Conservation (phyloP, 2,113 vertebrate genomes). For the Bujurquina vittata region DNA sequence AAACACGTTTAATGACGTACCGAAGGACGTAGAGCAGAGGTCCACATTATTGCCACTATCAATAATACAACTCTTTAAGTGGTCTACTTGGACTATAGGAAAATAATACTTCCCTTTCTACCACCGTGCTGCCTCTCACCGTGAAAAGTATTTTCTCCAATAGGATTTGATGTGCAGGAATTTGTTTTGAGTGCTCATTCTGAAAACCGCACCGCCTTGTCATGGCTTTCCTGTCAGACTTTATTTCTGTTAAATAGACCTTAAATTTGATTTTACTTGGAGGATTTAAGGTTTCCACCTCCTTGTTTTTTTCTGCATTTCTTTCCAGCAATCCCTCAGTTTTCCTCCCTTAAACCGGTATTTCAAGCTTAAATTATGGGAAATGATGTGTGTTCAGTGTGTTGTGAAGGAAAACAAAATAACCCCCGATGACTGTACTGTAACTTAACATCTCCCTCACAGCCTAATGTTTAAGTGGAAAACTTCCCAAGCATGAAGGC, state of each 20-base stretch:
- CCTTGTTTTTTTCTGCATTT: conserved; percentile 49
- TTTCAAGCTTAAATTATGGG: conserved; percentile 77
- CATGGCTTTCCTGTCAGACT: conserved; percentile 71
- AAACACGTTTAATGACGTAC: conserved; percentile 74
- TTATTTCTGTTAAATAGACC: conserved; percentile 66
- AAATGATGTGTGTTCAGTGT: conserved; percentile 73
- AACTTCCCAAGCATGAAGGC: conserved; percentile 66
- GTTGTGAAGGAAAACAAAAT: conserved; percentile 72
- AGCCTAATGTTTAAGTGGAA: conserved; percentile 71
- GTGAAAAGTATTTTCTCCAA: conserved; percentile 68
- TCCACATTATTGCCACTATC: conserved; percentile 76
- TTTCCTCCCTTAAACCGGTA: conserved; percentile 64
- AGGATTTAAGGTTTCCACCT: conserved; percentile 73
- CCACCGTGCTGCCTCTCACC: conserved; percentile 55
- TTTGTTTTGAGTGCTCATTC: conserved; percentile 59
- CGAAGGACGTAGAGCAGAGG: conserved; percentile 69
- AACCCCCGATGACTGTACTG: conserved; percentile 61
- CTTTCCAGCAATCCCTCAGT: conserved; percentile 67
- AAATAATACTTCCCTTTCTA: conserved; percentile 78
- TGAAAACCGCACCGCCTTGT: conserved; percentile 66
- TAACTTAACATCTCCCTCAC: conserved; percentile 67
- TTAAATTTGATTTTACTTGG: conserved; percentile 72
- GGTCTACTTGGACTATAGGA: conserved; percentile 73
- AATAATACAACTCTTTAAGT: conserved; percentile 79
- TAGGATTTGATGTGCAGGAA: conserved; percentile 67